Evolutionary conservation across 2,113 vertebrate species (phyloP), one percentile per base, ranked within the genome.

Genomic region (Leptodactylus fuscus): DNA sequence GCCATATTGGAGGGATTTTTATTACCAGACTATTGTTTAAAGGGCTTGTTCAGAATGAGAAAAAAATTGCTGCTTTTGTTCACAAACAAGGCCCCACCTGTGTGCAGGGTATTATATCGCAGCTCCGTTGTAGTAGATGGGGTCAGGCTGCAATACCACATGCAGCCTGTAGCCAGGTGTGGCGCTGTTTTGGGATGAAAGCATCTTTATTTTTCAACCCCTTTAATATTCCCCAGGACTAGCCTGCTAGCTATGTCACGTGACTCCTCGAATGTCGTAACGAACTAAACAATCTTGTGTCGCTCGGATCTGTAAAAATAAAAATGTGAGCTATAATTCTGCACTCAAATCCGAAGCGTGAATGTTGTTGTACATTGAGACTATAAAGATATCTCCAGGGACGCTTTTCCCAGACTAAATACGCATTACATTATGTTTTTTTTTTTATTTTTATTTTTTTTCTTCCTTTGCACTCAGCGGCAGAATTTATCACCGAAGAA

Each of bases 331-430:
- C 29, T 20, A 22, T 78, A 78, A 78, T 78, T 73, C 49, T 34
- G 48, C 32, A 53, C 75, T 78, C 49, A 78, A 55, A 78, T 55
- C 32, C 32, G 27, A 78, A 78, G 32, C 48, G 18, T 78, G 77
- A 41, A 36, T 44, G 51, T 60, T 80, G 53, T 80, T 80, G 53
- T 80, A 62, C 77, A 80, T 44, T 24, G 53, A 62, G 77, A 34
- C 36, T 80, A 36, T 80, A 80, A 80, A 62, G 77, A 44, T 44
- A 7, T 44, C 77, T 55, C 77, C 38, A 44, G 53, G 34, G 53
- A 44, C 53, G 38, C 20, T 62, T 62, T 80, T 80, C 53, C 53
- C 77, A 58, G 77, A 18, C 77, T 80, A 80, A 80, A 80, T 80
- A 79, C 9, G 51, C 51, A 80, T 80, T 80, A 80, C 51, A 80